These are phyloP conservation scores for Pseudomyrmex cubaensis DNA, from an alignment of 1,140 invertebrate genomes.

Conservation along the genomic window DNA sequence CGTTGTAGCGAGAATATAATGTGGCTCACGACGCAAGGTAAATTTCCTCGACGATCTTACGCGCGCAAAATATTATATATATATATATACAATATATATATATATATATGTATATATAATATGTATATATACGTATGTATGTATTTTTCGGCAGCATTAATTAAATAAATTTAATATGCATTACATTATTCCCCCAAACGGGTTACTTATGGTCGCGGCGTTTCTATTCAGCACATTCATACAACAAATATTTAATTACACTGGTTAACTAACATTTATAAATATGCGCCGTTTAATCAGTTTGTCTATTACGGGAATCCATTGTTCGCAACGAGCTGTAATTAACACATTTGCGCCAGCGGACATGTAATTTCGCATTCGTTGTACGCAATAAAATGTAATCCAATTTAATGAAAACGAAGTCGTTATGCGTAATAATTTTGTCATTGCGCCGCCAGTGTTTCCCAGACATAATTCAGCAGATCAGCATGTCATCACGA, in stretches of 20 bases:
- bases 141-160: slow-evolving; percentile 6
- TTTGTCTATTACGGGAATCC: slow-evolving; percentile 53
- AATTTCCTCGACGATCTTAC: slow-evolving; percentile 20
- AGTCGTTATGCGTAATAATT: slow-evolving; percentile 54
- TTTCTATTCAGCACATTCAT: slow-evolving; percentile 53
- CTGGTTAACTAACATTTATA: slow-evolving; percentile 53
- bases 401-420: slow-evolving; percentile 61
- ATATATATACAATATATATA: too few species aligned
- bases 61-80: not conserved
- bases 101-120: too few species aligned
- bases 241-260: slow-evolving; percentile 50
- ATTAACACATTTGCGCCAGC: slow-evolving; percentile 47
- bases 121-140: too few species aligned
- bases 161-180: slow-evolving; percentile 35
- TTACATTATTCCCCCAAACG: not conserved
- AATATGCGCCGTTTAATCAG: slow-evolving; percentile 57
- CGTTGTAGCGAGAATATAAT: slow-evolving; percentile 12
- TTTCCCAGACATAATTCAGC: slow-evolving; percentile 20
- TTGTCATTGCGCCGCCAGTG: slow-evolving; percentile 31
- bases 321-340: slow-evolving; percentile 51
- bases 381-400: slow-evolving; percentile 50
- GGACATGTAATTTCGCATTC: slow-evolving; percentile 54
- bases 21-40: not conserved
- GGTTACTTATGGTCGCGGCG: slow-evolving; percentile 45
- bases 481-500: slow-evolving; percentile 48